Base-by-base conservation (phyloP, 2,797 vertebrate genomes). In the Anolis apletophallus region DNA sequence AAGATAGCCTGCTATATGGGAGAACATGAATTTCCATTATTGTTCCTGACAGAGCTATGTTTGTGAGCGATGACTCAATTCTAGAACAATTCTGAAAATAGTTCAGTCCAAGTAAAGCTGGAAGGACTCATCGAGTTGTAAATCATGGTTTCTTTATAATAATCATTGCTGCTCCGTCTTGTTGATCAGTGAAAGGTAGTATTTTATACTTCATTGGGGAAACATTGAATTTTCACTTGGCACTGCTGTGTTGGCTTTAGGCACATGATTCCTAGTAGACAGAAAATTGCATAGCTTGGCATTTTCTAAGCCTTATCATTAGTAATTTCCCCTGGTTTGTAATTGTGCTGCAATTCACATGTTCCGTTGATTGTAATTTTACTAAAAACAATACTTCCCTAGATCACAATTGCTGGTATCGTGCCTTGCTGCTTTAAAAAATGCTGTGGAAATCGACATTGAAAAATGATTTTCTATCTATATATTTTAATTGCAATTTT, bases 201-300 rank as follows among this genome's bases (percentile, higher is more conserved):
- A 67, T 29, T 86, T 86, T 80, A 61, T 36, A 64, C 40, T 55
- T 67, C 85, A 32, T 17, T 34, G 9, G 50, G 50, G 80, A 87
- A 81, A 26, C 29, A 46, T 26, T 87, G 36, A 32, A 81, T 67
- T 87, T 76, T 69, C 21, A 75, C 46, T 75, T 81, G n/a, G 55
- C n/a, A 16, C 29, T 19, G 50, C 50, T 67, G 32, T 68, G 50
- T 40, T 81, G 85, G 64, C 36, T 55, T 68, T 87, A 40, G 52
- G 26, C 34, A 46, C 10, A 36, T 57, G 52, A 77, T 17, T 82
- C 19, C 29, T 34, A 36, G 50, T 69, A 87, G 85, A 34, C 57
- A 82, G 34, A 77, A 87, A 82, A 69, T 82, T 69, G 73, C 61
- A 79, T 72, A n/a, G 76, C 67, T 59, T 79, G 52, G 76, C 73